Percentiles rank a stretch among this genome's conserved stretches.
phyloP scores from a whole-genome alignment of 2,888 invertebrate species.

The Pterostichus niger region DNA sequence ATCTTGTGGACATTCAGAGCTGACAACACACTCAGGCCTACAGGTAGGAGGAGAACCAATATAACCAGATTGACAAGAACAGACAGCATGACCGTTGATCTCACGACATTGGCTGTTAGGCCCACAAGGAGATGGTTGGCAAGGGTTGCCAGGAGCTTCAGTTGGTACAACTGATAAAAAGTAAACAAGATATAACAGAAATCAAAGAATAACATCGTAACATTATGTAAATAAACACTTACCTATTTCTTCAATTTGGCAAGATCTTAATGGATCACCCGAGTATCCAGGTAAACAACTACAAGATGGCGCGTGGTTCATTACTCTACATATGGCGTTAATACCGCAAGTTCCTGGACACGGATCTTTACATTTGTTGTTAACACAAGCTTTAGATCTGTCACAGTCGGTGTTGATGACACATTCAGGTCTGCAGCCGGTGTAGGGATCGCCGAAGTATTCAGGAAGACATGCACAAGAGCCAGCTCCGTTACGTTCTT shows the following conservation, averaged over 20 bases:
- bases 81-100: conserved; percentile 82
- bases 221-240: conserved; percentile 69
- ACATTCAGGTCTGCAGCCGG: conserved; percentile 85
- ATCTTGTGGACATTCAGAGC: conserved; percentile 83
- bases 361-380: conserved; percentile 83
- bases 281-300: conserved; percentile 81
- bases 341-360: conserved; percentile 81
- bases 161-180: conserved; percentile 71
- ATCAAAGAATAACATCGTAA: conserved; percentile 69
- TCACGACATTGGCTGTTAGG: conserved; percentile 83
- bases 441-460: conserved; percentile 83
- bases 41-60: conserved; percentile 83
- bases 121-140: conserved; percentile 84
- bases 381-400: conserved; percentile 82
- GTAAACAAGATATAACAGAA: conserved; percentile 53
- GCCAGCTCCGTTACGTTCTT: conserved; percentile 82
- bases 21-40: conserved; percentile 83
- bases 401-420: conserved; percentile 84
- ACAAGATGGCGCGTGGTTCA: conserved; percentile 85
- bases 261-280: conserved; percentile 81
- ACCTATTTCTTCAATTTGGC: conserved; percentile 75
- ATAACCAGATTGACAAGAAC: conserved; percentile 82
- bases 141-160: conserved; percentile 77
- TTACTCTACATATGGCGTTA: conserved; percentile 81
- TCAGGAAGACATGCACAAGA: conserved; percentile 83